Evolutionary conservation across 2,113 vertebrate genomes (phyloP).

Genomic region (Morone saxatilis): DNA sequence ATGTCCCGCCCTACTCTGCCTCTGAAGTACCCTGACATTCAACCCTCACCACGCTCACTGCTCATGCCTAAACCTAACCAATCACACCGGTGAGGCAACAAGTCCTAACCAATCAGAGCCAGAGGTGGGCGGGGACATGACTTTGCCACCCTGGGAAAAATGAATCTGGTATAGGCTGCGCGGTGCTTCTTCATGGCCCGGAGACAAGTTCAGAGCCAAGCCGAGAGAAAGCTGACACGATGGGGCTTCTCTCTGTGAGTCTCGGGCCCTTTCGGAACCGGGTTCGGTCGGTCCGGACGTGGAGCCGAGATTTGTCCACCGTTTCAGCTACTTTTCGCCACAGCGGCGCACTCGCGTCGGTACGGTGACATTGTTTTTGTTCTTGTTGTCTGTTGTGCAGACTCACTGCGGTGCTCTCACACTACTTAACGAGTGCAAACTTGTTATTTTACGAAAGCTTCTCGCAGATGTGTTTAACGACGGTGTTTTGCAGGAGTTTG

Average conservation of each 20-base stretch:
- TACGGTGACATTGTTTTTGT: conserved; percentile 42
- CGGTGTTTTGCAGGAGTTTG: not conserved
- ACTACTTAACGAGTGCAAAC: not conserved
- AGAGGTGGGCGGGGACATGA: no score
- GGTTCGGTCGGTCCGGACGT: conserved; percentile 22
- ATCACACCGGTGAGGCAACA: no score
- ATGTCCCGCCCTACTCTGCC: no score
- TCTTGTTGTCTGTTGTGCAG: not conserved
- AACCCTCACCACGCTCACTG: no score
- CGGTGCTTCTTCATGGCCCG: not conserved
- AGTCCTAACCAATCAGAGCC: no score
- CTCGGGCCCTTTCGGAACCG: conserved; percentile 49
- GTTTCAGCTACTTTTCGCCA: conserved; percentile 23
- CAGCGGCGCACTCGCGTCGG: not conserved
- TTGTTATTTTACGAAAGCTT: not conserved
- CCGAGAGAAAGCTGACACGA: not conserved
- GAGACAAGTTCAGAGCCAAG: not conserved
- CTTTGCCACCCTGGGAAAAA: no score
- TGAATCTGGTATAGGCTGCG: not conserved
- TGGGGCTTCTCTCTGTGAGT: conserved; percentile 55
- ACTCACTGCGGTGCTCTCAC: not conserved
- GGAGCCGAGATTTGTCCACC: conserved; percentile 36
- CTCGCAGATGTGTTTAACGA: not conserved
- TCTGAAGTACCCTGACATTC: no score
- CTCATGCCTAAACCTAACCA: no score